Base-by-base conservation (phyloP, 2,113 vertebrate species). In the Gymnogyps californianus region DNA sequence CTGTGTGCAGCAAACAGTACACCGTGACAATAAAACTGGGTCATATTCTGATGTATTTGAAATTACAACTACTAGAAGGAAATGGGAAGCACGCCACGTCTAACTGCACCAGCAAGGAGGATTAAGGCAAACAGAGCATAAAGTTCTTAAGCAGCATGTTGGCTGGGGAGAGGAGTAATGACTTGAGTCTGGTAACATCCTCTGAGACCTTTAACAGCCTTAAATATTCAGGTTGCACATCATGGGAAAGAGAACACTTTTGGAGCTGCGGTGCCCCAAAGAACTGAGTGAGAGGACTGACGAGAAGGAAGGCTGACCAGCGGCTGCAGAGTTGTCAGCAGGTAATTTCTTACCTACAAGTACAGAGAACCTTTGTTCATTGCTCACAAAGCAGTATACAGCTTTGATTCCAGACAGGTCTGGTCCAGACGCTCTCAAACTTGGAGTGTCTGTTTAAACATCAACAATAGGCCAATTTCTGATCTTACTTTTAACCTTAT, bases 71-170 rank as follows among this genome's bases (percentile, higher is more conserved):
- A 57, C 22, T 64, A 52, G 36, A 89, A 83, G 44, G 47, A 24
- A 36, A 47, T 31, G 40, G 32, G 72, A 71, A 55, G 47, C 59
- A 64, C 1, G 0, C 18, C 55, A 66, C 12, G 4, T 71, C 55
- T 40, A 83, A 89, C 10, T 3, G 85, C 75, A 77, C 71, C 51
- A 16, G 83, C 47, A 71, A 96, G 78, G 67, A 84, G 89, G 84
- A 87, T 82, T 91, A 93, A 87, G 89, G 75, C 95, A 96, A 96
- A 87, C 81, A 95, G 91, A 96, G 93, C 93, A 93, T 87, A 76
- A 96, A 93, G 89, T 94, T 65, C 66, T 96, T 87, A 95, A 94
- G 89, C 93, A 93, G 84, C 93, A 36, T 79, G 77, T 89, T 87
- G 66, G 84, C 91, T 72, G 78, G 31, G 26, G 36, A 93, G 77